phyloP scores from a whole-genome alignment of 1,140 invertebrate species.

The Tetraneura akinire region DNA sequence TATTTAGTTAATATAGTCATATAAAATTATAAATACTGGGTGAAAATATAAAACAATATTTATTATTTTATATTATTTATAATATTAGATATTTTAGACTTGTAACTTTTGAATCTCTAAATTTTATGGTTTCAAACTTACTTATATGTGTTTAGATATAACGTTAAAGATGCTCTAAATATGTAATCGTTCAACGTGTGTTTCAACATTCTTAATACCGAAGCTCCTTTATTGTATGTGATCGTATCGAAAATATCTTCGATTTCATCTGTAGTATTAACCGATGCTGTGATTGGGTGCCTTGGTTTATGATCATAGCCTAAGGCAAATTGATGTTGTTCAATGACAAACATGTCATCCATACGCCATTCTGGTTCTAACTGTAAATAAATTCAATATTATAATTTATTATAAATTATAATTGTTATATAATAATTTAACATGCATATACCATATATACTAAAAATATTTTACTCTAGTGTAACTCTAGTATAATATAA shows the following conservation, averaged over 20 bases:
- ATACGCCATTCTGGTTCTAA: slow-evolving; percentile 57
- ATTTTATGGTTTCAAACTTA: not conserved
- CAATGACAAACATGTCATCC: slow-evolving; percentile 60
- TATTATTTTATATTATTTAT: no score
- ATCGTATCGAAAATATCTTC: slow-evolving; percentile 92
- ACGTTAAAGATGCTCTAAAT: slow-evolving; percentile 35
- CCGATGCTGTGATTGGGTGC: slow-evolving; percentile 75
- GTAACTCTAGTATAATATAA: not conserved
- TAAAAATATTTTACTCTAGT: no score
- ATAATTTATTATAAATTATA: not conserved
- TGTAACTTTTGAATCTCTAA: no score
- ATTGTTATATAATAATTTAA: not conserved
- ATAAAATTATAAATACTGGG: no score
- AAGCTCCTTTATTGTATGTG: slow-evolving; percentile 83
- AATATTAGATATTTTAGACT: no score
- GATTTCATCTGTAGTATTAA: slow-evolving; percentile 87
- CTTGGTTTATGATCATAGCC: slow-evolving; percentile 68
- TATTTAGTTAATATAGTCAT: no score
- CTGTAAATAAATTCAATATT: slow-evolving; percentile 34
- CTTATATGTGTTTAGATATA: slow-evolving; percentile 35
- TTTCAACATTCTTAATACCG: slow-evolving; percentile 50
- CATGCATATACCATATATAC: no score
- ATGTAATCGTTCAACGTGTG: not conserved
- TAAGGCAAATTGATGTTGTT: slow-evolving; percentile 61
- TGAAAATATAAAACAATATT: no score